phyloP scores from a whole-genome alignment of 2,888 invertebrate species.

The Nematopogon swammerdamellus region DNA sequence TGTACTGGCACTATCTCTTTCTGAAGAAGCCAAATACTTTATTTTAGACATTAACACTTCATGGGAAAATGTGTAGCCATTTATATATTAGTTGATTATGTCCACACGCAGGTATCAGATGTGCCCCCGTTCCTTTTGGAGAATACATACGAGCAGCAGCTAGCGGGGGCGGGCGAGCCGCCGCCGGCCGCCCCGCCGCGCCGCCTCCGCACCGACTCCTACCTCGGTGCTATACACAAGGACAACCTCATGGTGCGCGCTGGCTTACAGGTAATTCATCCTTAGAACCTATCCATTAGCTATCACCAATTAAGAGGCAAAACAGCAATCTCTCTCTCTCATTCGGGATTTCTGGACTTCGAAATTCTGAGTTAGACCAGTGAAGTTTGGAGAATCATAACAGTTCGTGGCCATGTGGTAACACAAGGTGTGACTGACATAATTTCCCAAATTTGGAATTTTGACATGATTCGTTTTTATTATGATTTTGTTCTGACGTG shows the following conservation, averaged over 20 bases:
- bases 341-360: constrained; percentile 6
- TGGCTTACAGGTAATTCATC: constrained; percentile 72
- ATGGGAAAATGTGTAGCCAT: too few relatives aligned
- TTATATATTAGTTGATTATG: too few relatives aligned
- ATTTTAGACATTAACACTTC: too few relatives aligned
- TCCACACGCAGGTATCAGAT: constrained; percentile 62
- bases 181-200: constrained; percentile 39
- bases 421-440: too few relatives aligned
- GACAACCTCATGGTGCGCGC: constrained; percentile 79
- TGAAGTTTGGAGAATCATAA: too few relatives aligned
- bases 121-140: constrained; percentile 80
- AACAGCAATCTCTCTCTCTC: background rate
- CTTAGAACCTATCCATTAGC: background rate
- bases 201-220: constrained; percentile 78
- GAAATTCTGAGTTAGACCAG: too few relatives aligned
- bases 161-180: constrained; percentile 24
- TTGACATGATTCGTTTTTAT: too few relatives aligned
- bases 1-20: too few relatives aligned
- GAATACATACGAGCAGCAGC: constrained; percentile 39
- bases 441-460: too few relatives aligned
- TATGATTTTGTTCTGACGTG: too few relatives aligned
- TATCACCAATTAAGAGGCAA: background rate
- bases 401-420: too few relatives aligned
- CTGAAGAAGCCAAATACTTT: too few relatives aligned
- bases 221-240: constrained; percentile 77